These are phyloP conservation scores for Stegophylla sp. DNA, from an alignment of 2,888 invertebrate genomes.

Conservation along the genomic window DNA sequence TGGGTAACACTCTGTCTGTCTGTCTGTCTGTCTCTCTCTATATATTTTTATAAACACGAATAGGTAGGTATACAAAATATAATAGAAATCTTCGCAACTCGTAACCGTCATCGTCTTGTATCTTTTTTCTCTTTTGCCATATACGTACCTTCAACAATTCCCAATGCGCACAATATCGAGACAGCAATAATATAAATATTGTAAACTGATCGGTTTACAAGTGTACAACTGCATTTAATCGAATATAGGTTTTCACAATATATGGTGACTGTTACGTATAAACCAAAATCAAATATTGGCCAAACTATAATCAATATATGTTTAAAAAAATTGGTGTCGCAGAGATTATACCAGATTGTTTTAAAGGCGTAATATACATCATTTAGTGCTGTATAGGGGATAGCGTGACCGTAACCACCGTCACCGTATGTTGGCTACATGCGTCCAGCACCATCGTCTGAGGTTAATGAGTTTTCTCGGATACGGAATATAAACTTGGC, in stretches of 20 bases:
- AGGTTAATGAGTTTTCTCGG: slow-evolving; percentile 55
- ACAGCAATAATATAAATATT: not conserved
- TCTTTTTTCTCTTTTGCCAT: not conserved
- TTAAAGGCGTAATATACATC: not conserved
- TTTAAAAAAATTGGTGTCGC: too few species aligned
- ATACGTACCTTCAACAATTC: not conserved
- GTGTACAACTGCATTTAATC: not conserved
- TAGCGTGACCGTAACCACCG: not conserved
- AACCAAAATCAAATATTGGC: too few species aligned
- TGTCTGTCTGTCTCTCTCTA: too few species aligned
- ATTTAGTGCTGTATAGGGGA: not conserved
- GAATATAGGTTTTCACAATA: too few species aligned
- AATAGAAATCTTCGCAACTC: slow-evolving; percentile 47
- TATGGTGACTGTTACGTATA: too few species aligned
- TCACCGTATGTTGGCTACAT: not conserved
- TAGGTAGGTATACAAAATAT: too few species aligned
- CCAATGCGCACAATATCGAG: too few species aligned
- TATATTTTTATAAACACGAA: too few species aligned
- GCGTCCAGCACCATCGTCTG: not conserved
- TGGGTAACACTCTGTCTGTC: slow-evolving; percentile 53
- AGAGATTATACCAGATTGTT: not conserved
- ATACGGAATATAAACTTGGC: slow-evolving; percentile 36
- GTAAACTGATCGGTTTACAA: not conserved
- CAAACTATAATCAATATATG: too few species aligned
- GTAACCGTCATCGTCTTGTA: not conserved